Evolutionary conservation across 2,113 vertebrate species (phyloP).

Genomic region (Charina bottae): DNA sequence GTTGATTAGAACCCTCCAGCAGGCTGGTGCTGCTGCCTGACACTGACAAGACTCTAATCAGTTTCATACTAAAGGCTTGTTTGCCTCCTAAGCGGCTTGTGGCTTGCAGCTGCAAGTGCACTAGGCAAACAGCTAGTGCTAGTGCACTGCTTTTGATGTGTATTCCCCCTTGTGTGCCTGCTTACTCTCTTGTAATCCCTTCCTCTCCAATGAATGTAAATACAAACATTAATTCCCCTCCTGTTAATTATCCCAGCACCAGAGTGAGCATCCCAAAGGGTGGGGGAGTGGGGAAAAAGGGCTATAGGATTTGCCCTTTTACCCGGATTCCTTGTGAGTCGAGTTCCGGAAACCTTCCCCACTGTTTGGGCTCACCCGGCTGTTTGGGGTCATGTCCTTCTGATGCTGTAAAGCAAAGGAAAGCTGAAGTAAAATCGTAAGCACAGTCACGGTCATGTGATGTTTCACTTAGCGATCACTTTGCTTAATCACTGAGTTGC

Average conservation of each 20-base stretch:
- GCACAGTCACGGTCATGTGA: neutral
- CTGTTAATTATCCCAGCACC: neutral
- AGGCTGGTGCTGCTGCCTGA: neutral
- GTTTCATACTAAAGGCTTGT: neutral
- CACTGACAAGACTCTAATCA: neutral
- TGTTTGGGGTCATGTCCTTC: no score
- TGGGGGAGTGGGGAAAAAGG: neutral
- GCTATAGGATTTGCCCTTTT: neutral
- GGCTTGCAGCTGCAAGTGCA: neutral
- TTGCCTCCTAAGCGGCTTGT: neutral
- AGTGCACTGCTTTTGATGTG: neutral
- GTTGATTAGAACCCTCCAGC: neutral
- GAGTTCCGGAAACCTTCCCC: neutral
- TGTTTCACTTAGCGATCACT: neutral
- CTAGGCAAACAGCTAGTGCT: neutral
- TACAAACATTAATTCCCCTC: neutral
- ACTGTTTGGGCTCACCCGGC: no score
- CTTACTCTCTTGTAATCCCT: neutral
- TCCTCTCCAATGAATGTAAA: neutral
- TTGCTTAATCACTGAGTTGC: neutral
- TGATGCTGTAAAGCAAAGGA: neutral
- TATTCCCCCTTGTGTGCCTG: neutral
- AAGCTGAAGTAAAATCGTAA: neutral
- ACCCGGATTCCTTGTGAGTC: neutral
- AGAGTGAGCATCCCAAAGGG: neutral